Evolutionary conservation across 35 echinoderm and acorn worm species (phyloP).

Genomic region (Eucidaris tribuloides): DNA sequence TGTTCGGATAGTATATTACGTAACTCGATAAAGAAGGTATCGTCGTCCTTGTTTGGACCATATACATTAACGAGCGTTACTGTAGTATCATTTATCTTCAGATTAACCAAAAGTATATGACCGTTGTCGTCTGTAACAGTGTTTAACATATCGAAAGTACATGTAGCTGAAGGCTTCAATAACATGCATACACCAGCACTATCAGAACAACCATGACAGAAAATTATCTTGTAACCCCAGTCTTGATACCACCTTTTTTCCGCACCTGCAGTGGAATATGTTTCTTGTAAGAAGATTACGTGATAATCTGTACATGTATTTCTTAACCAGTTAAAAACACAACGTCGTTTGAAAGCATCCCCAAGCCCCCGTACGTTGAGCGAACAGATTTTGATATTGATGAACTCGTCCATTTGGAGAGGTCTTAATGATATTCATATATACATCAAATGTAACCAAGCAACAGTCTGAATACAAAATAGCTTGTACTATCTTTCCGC

Average conservation of each 20-base stretch:
- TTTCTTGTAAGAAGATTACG: neutral
- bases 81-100: neutral
- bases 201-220: neutral
- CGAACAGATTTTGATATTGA: neutral
- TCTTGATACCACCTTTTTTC: neutral
- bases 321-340: conserved; percentile 11
- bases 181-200: neutral
- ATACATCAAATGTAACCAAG: neutral
- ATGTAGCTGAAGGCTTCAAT: neutral
- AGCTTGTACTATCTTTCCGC: neutral
- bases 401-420: neutral
- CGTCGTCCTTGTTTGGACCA: neutral
- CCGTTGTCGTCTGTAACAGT: neutral
- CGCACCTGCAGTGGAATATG: neutral
- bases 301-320: conserved; percentile 17
- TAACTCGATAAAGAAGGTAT: neutral
- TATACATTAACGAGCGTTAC: neutral
- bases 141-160: neutral
- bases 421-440: neutral
- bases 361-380: neutral
- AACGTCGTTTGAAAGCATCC: neutral
- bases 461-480: neutral
- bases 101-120: neutral
- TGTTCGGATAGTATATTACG: neutral
- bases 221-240: neutral